phyloP scores from a whole-genome alignment of 2,888 invertebrate genomes.

The Tipula vernalis region DNA sequence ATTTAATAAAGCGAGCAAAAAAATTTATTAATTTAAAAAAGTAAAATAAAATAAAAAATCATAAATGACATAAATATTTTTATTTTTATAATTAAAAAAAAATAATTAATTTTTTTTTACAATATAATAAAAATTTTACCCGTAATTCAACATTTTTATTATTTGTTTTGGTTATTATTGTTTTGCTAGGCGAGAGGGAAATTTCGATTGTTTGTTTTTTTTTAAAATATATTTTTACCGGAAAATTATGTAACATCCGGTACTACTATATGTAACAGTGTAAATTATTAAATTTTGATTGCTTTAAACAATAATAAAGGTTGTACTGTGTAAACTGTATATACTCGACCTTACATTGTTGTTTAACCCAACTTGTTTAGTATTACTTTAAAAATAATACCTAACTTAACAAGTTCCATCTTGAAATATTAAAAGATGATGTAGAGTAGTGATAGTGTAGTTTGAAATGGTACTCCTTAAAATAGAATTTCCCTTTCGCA shows the following conservation, averaged over 20 bases:
- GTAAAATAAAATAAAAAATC: background rate
- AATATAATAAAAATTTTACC: background rate
- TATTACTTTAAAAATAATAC: no score
- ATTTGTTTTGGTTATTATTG: background rate
- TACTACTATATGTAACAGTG: background rate
- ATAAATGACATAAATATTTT: background rate
- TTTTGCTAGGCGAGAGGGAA: background rate
- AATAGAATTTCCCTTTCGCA: no score
- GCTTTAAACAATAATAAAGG: background rate
- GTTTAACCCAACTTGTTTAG: no score
- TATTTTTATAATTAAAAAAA: background rate
- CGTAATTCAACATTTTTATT: background rate
- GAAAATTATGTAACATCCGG: background rate
- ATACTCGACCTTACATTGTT: no score
- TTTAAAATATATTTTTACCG: background rate
- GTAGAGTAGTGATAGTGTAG: no score
- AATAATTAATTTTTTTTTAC: background rate
- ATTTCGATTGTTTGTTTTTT: background rate
- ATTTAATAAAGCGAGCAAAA: background rate
- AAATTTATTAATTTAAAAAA: background rate
- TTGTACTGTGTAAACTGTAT: background rate
- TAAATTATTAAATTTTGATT: background rate
- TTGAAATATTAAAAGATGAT: no score
- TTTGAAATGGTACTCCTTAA: no score
- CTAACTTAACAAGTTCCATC: no score